A percentile compares a stretch with the other conserved stretches of the same genome.
These are phyloP conservation scores for Sardina pilchardus DNA, from an alignment of 2,113 vertebrate genomes.

Conservation along the genomic window DNA sequence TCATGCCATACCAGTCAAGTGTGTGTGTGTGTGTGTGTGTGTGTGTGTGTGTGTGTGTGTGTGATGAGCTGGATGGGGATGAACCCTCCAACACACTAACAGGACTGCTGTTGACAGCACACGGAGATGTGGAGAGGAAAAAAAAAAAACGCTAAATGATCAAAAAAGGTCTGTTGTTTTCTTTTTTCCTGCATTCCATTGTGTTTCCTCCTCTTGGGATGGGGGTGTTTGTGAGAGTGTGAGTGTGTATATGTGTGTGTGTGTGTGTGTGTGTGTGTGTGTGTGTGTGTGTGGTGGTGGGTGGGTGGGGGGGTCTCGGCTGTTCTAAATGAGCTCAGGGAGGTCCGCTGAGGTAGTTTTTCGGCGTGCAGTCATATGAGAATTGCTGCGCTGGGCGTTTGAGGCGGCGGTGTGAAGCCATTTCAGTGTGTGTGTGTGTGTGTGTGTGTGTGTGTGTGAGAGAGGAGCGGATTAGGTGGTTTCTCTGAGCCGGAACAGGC, in stretches of 20 bases:
- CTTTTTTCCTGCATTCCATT: constrained; percentile 60
- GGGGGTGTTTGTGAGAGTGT: neutral
- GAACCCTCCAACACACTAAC: neutral
- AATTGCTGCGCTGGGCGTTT: constrained; percentile 70
- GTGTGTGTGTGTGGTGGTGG: constrained; percentile 48
- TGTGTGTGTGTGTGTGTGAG: constrained; percentile 59
- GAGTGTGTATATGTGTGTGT: neutral
- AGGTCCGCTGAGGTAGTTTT: constrained; percentile 58
- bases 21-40: constrained; percentile 6
- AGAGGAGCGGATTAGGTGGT: constrained; percentile 75
- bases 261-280: constrained; percentile 24
- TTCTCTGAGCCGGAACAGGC: constrained; percentile 78
- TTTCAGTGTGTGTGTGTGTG: constrained; percentile 62
- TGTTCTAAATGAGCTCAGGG: constrained; percentile 76
- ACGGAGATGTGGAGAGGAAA: constrained; percentile 48
- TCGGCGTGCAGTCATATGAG: constrained; percentile 67
- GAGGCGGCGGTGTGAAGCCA: constrained; percentile 76
- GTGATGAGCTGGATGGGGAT: neutral
- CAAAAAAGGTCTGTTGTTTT: constrained; percentile 66
- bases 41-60: neutral
- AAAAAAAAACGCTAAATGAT: constrained; percentile 59
- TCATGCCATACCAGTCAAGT: neutral
- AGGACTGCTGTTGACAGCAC: constrained; percentile 57
- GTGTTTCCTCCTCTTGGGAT: neutral
- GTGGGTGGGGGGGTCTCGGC: constrained; percentile 57